These are phyloP conservation scores for Heterodera schachtii DNA, from an alignment of 1,140 invertebrate genomes.

Conservation along the genomic window DNA sequence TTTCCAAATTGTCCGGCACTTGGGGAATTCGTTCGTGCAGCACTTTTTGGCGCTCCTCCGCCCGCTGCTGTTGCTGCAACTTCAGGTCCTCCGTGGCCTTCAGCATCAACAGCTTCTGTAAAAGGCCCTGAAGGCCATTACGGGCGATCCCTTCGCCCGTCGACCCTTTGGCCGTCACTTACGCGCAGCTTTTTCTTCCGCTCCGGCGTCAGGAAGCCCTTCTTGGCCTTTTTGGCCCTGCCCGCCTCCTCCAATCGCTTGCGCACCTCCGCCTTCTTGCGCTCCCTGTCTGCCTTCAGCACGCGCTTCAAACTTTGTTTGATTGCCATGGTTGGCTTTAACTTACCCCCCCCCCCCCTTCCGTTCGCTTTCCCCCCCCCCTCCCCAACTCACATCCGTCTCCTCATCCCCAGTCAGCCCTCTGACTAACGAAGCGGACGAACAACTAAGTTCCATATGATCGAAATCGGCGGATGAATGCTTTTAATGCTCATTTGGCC, in stretches of 20 bases:
- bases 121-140: slow-evolving; percentile 24
- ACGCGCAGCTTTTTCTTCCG: slow-evolving; percentile 66
- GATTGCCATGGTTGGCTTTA: too few species aligned
- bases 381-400: not conserved
- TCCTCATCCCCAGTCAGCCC: not conserved
- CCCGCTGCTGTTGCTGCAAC: slow-evolving; percentile 96
- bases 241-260: slow-evolving; percentile 60
- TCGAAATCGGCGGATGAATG: not conserved
- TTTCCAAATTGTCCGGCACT: slow-evolving; percentile 47
- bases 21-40: slow-evolving; percentile 80
- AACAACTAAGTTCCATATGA: not conserved
- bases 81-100: slow-evolving; percentile 99
- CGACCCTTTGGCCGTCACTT: slow-evolving; percentile 66
- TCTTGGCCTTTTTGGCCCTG: slow-evolving; percentile 57
- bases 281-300: slow-evolving; percentile 47
- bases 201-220: slow-evolving; percentile 57
- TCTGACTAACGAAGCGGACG: not conserved
- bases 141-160: not conserved
- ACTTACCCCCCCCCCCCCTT: too few species aligned
- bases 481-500: not conserved
- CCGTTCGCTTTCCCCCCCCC: too few species aligned
- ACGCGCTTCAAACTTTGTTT: slow-evolving; percentile 15
- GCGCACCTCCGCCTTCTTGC: slow-evolving; percentile 58
- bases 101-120: slow-evolving; percentile 87
- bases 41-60: slow-evolving; percentile 91